These are phyloP conservation scores for Herpailurus yagouaroundi DNA, from an alignment of 2,113 vertebrate genomes.

Conservation along the genomic window DNA sequence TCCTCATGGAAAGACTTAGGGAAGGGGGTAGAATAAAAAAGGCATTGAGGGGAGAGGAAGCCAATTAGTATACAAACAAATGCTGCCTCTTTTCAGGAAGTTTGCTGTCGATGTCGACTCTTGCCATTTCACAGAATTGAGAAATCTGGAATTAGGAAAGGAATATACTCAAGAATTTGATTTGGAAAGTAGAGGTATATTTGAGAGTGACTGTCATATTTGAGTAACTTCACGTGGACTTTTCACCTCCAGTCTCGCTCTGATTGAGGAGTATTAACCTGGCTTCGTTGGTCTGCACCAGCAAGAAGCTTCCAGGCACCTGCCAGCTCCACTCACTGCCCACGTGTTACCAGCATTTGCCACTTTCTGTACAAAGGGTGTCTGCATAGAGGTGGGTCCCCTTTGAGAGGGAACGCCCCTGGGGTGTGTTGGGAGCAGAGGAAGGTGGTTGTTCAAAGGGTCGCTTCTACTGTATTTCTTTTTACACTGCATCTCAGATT, in stretches of 20 bases:
- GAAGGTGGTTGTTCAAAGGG: background rate
- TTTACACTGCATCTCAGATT: background rate
- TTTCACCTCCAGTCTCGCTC: background rate
- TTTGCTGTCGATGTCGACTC: background rate
- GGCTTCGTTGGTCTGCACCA: rapidly evolving
- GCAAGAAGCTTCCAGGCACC: rapidly evolving
- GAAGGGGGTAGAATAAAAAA: background rate
- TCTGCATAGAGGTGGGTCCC: background rate
- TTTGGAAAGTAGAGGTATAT: background rate
- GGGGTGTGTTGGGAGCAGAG: background rate
- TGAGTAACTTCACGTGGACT: rapidly evolving
- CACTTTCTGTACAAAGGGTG: background rate
- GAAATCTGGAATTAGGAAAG: background rate
- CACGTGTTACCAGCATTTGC: rapidly evolving
- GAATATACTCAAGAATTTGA: background rate
- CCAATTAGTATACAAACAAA: background rate
- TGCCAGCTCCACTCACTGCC: rapidly evolving
- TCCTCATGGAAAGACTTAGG: background rate
- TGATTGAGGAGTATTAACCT: rapidly evolving
- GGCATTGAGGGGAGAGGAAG: background rate
- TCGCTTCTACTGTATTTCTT: background rate
- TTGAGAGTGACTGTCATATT: background rate
- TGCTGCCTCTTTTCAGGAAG: background rate
- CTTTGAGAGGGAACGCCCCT: background rate
- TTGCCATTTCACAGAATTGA: background rate